Conservation (phyloP, 2,113 vertebrate genomes). For the Micronycteris hirsuta region DNA sequence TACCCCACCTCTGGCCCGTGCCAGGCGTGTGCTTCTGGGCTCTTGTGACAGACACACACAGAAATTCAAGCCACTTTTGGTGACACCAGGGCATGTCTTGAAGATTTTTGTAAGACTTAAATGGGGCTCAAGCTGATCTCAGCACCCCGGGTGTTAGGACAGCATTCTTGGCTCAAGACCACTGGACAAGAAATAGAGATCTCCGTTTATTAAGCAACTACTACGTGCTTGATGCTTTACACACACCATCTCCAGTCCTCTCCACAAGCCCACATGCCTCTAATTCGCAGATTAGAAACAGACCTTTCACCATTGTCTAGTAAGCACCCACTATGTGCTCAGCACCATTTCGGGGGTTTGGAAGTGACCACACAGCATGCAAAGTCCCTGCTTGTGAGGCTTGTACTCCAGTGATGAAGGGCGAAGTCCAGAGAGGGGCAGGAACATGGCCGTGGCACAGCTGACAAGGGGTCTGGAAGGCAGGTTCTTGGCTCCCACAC, state of each 20-base stretch:
- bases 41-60: background rate
- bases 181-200: background rate
- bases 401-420: background rate
- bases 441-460: background rate
- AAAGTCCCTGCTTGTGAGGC: background rate
- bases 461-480: background rate
- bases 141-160: background rate
- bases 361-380: background rate
- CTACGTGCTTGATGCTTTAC: background rate
- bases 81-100: background rate
- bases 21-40: background rate
- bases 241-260: background rate
- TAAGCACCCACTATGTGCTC: background rate
- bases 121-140: background rate
- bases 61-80: background rate
- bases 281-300: background rate
- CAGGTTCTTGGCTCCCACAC: background rate
- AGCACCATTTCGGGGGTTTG: fast-evolving
- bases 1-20: background rate
- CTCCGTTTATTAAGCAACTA: background rate
- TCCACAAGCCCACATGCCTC: background rate
- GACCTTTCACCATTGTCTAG: background rate
- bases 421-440: background rate
- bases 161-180: background rate
- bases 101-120: background rate